Evolutionary conservation across 1,140 invertebrate species (phyloP).

Genomic region (Pseudomyrmex cubaensis): DNA sequence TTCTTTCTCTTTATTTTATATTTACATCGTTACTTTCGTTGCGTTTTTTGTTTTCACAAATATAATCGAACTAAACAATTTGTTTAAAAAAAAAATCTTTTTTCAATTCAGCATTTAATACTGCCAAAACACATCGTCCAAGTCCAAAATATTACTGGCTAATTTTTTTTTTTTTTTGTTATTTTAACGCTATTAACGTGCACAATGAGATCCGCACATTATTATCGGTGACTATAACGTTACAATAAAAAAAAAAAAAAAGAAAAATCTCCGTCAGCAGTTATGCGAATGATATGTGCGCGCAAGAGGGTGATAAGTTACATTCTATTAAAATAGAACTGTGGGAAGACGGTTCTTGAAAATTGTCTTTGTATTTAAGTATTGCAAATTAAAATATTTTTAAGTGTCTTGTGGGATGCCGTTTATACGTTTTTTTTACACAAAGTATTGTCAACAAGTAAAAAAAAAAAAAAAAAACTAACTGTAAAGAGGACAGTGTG

Average conservation of each 20-base stretch:
- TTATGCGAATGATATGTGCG: constrained; percentile 55
- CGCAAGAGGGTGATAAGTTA: constrained; percentile 44
- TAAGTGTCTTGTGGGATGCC: constrained; percentile 21
- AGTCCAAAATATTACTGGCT: constrained; percentile 72
- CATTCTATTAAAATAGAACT: constrained; percentile 48
- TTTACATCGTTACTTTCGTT: constrained; percentile 74
- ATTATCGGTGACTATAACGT: constrained; percentile 28
- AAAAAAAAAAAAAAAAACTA: constrained; percentile 47
- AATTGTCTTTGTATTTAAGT: constrained; percentile 67
- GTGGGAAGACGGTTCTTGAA: constrained; percentile 67
- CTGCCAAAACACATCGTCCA: constrained; percentile 72
- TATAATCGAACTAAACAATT: constrained; percentile 42
- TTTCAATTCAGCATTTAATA: constrained; percentile 26
- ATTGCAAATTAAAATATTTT: constrained; percentile 59
- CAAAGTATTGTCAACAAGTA: constrained; percentile 17
- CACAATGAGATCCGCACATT: constrained; percentile 39
- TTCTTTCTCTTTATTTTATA: constrained; percentile 74
- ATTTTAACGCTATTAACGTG: constrained; percentile 61
- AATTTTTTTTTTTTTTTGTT: constrained; percentile 66
- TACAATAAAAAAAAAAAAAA: constrained; percentile 19
- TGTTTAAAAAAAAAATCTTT: constrained; percentile 14
- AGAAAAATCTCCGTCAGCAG: constrained; percentile 1
- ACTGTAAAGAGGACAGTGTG: constrained; percentile 46
- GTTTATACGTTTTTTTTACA: constrained; percentile 4
- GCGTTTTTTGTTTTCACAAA: not conserved